Percentiles rank a stretch among this genome's conserved stretches.
Conservation (phyloP, 2,113 vertebrate species). For the Mohoua ochrocephala region DNA sequence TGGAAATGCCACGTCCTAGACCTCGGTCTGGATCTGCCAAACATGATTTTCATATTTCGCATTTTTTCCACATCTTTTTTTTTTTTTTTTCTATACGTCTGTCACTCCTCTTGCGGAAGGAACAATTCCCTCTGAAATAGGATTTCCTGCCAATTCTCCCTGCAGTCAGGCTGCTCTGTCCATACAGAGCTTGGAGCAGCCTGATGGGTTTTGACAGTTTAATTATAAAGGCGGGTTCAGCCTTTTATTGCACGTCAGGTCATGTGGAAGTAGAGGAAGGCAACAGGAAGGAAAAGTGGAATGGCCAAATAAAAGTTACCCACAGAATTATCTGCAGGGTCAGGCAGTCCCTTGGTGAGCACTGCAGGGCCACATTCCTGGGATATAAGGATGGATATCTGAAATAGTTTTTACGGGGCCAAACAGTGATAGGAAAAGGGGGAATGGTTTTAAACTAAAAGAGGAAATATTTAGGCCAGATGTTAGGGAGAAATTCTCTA, state of each 20-base stretch:
- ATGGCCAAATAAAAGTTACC: not conserved
- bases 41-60: constrained; percentile 36
- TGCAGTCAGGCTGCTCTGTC: not conserved
- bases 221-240: not conserved
- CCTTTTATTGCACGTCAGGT: not conserved
- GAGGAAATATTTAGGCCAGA: not conserved
- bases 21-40: constrained; percentile 10
- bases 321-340: not conserved
- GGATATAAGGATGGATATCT: not conserved
- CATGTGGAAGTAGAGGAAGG: not conserved
- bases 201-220: not conserved
- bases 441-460: not conserved
- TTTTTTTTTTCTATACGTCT: not conserved
- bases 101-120: not conserved
- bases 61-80: not conserved
- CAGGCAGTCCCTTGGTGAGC: not conserved
- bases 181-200: not conserved
- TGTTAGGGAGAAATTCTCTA: not conserved
- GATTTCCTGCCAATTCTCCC: constrained; percentile 1
- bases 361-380: not conserved
- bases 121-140: constrained; percentile 4
- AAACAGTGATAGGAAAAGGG: not conserved
- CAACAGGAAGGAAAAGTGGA: not conserved
- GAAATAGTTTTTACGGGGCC: not conserved
- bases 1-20: constrained; percentile 17